Evolutionary conservation across 2,888 invertebrate genomes (phyloP).

Genomic region (Rhorus exstirpatorius): DNA sequence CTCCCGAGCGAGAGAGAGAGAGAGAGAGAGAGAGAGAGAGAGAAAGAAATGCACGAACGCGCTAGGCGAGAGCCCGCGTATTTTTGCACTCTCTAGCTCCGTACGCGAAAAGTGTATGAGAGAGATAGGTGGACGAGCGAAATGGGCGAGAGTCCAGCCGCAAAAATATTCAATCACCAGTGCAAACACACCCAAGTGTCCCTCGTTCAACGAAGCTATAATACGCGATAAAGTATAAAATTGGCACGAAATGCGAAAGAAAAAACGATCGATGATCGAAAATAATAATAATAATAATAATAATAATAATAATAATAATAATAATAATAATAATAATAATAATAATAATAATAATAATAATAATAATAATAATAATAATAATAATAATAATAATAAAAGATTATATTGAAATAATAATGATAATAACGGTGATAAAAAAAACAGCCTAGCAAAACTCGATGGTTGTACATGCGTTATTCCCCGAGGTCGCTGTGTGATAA

Average conservation of each 20-base stretch:
- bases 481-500: constrained; percentile 29
- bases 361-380: not conserved
- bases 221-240: constrained; percentile 13
- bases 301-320: constrained; percentile 9
- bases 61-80: constrained; percentile 69
- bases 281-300: not conserved
- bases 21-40: constrained; percentile 55
- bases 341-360: constrained; percentile 1
- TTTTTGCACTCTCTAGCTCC: constrained; percentile 72
- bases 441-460: constrained; percentile 3
- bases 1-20: constrained; percentile 28
- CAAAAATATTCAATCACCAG: constrained; percentile 78
- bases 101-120: not conserved
- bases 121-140: constrained; percentile 9
- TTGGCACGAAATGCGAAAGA: constrained; percentile 43
- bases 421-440: not conserved
- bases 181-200: constrained; percentile 67
- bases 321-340: not conserved
- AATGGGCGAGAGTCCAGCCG: constrained; percentile 64
- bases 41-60: constrained; percentile 38
- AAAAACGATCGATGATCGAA: not conserved
- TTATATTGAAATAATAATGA: not conserved
- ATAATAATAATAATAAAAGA: not conserved
- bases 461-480: not conserved
- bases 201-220: not conserved